Evolutionary conservation across 2,888 invertebrate genomes (phyloP), one percentile per base, ranked within the genome.

Genomic region (Pandemis heparana): DNA sequence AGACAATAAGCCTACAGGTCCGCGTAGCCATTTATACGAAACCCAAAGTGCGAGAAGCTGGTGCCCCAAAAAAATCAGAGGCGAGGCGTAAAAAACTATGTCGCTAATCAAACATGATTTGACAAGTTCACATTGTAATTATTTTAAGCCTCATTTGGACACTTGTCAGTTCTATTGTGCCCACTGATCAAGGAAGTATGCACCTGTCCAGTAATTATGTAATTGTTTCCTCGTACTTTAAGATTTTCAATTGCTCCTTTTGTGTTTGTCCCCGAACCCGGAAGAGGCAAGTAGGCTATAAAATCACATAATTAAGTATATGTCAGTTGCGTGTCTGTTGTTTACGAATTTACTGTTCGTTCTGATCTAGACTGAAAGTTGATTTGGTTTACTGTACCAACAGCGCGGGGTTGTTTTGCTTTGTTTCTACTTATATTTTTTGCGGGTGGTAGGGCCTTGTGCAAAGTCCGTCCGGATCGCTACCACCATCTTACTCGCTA

Each of bases 171-270:
- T 59, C 73, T 39, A 69, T 73, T 73, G 73, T 73, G 46, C 53
- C 62, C 63, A 46, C 65, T 41, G 46, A 73, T 62, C 73, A 73
- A 73, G 73, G 73, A 63, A 56, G 73, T 53, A 16, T 56, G 23
- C 48, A 6, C 48, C 41, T 16, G 60, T 46, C 39, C 48, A 39
- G 32, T 74, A 70, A 64, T 70, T 60, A 74, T 74, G 38, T 74
- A 64, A 74, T 74, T 65, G 68, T 74, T 70, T 74, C 65, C 69
- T 74, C 12, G 60, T 69, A 73, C 68, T 68, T 69, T 74, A n/a
- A 63, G 67, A 69, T 60, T 65, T 43, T 23, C 32, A 74, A 63
- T 73, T 64, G 72, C 39, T 48, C 23, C 56, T 63, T 63, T 73
- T 73, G 65, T 67, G 23, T 56, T 41, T 23, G 68, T 63, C 63